Conservation (phyloP, 2,797 vertebrate species). For the Cossypha dichroa region DNA sequence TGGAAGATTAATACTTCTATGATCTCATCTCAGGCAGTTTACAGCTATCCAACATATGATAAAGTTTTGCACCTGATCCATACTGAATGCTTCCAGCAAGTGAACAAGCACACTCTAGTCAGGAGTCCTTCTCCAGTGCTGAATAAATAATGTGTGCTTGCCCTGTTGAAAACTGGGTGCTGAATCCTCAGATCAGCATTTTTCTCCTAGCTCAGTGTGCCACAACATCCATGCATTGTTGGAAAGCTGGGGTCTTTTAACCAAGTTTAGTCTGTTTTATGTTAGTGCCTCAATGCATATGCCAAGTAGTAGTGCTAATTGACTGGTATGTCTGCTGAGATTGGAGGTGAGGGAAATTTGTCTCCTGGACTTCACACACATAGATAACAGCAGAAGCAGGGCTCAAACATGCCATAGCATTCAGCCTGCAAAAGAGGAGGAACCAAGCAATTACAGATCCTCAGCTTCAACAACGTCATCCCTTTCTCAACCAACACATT, state of each 20-base stretch:
- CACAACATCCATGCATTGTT: not conserved
- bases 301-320: not conserved
- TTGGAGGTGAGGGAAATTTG: not conserved
- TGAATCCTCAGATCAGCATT: not conserved
- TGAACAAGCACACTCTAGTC: not conserved
- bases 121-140: not conserved
- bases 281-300: not conserved
- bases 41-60: not conserved
- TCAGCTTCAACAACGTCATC: not conserved
- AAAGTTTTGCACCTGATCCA: not conserved
- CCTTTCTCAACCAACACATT: not conserved
- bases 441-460: not conserved
- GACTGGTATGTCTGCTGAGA: not conserved
- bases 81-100: not conserved
- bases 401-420: not conserved
- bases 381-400: not conserved
- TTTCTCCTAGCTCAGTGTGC: not conserved
- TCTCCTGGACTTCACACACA: not conserved
- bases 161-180: not conserved
- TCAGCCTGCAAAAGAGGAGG: not conserved
- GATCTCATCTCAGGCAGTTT: constrained; percentile 19
- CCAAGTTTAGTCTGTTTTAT: not conserved
- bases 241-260: not conserved
- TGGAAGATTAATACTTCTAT: not conserved
- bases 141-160: not conserved